Evolutionary conservation across 30 jellyfish, hydroid and myxozoan species (phyloP), one percentile per base, ranked within the genome.

Genomic region (Aurelia sp.): DNA sequence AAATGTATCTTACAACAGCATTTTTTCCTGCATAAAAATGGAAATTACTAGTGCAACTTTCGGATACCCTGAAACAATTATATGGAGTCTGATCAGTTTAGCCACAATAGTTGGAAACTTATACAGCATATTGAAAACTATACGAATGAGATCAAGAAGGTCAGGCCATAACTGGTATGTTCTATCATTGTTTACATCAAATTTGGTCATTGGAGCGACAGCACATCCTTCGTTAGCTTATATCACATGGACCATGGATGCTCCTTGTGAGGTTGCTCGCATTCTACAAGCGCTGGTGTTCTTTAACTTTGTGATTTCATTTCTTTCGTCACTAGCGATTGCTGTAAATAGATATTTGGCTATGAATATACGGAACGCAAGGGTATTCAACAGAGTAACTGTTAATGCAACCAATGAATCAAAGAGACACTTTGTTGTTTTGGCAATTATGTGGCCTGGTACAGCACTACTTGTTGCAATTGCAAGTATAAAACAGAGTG

Each of bases 261-360:
- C 52, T n/a, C 68, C 89, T 10, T 79, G 89, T 63, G 58, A 2
- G 4, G 19, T 65, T 7, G 80, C 72, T 2, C 30, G 72, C 27
- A 63, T 63, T 17, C 33, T 63, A 11, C 20, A 27, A 48, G 77
- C 72, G 2, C 35, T 79, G 3, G 72, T 78, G 10, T 62, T 13
- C 35, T 62, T 63, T 16, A 79, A 63, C 72, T 61, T 79, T 13
- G 20, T 51, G 27, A 65, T 79, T 21, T 79, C 89, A 35, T 48
- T 64, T 27, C 61, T 33, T 27, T 79, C 89, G 13, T 41, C 89
- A 8, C 58, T 79, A n/a, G 89, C 80, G 13, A 30, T 79, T 5
- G 89, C 89, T 8, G 47, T 63, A 4, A 63, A 79, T 31, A 22
- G 89, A 65, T 59, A 50, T 68, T 47, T 27, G 59, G 80, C 89